Evolutionary conservation across 2,888 invertebrate genomes (phyloP).

Genomic region (Chalcis sispes): DNA sequence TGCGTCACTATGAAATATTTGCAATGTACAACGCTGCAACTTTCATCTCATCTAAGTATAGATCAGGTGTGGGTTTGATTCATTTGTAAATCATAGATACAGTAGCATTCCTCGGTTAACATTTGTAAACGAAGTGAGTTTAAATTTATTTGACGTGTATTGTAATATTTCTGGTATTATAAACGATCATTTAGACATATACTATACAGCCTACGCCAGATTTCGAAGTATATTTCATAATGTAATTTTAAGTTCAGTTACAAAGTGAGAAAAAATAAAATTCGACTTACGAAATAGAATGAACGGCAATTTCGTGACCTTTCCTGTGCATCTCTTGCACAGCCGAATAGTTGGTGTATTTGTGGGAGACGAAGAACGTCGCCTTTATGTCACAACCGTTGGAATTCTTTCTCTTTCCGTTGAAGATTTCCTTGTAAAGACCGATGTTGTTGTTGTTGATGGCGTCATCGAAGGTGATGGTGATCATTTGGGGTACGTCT

Average conservation of each 20-base stretch:
- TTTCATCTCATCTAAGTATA: constrained; percentile 33
- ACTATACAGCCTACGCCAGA: no score
- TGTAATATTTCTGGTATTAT: no score
- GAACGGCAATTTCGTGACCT: constrained; percentile 95
- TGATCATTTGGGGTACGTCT: constrained; percentile 96
- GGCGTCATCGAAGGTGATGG: constrained; percentile 95
- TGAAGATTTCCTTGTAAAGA: constrained; percentile 94
- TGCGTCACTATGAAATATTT: constrained; percentile 1
- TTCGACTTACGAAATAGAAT: constrained; percentile 91
- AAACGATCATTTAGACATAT: no score
- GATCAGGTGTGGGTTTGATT: constrained; percentile 30
- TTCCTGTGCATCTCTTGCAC: constrained; percentile 93
- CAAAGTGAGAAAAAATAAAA: background rate
- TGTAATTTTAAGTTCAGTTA: constrained; percentile 22
- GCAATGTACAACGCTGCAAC: background rate
- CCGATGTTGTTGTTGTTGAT: constrained; percentile 97
- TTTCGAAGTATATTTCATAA: no score
- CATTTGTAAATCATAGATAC: constrained; percentile 2
- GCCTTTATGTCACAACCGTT: constrained; percentile 96
- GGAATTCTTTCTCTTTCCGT: constrained; percentile 91
- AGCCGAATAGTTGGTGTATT: constrained; percentile 95
- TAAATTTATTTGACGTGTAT: background rate
- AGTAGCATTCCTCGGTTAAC: constrained; percentile 15
- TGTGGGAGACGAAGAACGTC: constrained; percentile 94
- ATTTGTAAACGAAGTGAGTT: constrained; percentile 4